phyloP scores from a whole-genome alignment of 2,888 invertebrate species.

The Didymodactylos carnosus region DNA sequence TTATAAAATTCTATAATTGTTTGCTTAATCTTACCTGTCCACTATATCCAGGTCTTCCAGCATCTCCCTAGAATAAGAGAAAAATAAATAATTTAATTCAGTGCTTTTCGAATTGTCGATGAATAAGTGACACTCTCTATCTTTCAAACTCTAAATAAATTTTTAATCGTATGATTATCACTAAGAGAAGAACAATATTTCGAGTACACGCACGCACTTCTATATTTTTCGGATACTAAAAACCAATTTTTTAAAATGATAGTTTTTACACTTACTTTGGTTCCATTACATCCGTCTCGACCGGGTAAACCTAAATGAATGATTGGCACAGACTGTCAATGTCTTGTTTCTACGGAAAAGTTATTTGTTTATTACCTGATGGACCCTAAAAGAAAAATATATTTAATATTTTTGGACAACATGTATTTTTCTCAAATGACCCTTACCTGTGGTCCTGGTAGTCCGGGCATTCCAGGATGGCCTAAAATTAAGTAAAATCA shows the following conservation, averaged over 20 bases:
- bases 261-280: constrained; percentile 7
- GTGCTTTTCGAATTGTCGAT: background rate
- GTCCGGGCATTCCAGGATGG: constrained; percentile 10
- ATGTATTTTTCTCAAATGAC: too few species aligned
- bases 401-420: background rate
- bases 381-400: background rate
- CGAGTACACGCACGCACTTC: too few species aligned
- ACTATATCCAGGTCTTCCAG: background rate
- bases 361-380: background rate
- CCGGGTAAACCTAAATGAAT: constrained; percentile 8
- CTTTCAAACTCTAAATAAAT: too few species aligned
- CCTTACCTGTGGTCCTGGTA: constrained; percentile 6
- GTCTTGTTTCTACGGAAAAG: too few species aligned
- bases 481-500: constrained; percentile 4
- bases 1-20: too few species aligned
- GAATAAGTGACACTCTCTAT: too few species aligned
- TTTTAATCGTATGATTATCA: too few species aligned
- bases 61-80: background rate
- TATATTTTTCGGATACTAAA: too few species aligned
- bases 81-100: background rate
- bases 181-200: too few species aligned
- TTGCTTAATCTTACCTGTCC: background rate
- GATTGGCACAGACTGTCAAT: too few species aligned
- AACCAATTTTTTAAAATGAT: too few species aligned
- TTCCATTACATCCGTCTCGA: constrained; percentile 14